phyloP scores from a whole-genome alignment of 2,888 invertebrate species.

The Macropis europaea region DNA sequence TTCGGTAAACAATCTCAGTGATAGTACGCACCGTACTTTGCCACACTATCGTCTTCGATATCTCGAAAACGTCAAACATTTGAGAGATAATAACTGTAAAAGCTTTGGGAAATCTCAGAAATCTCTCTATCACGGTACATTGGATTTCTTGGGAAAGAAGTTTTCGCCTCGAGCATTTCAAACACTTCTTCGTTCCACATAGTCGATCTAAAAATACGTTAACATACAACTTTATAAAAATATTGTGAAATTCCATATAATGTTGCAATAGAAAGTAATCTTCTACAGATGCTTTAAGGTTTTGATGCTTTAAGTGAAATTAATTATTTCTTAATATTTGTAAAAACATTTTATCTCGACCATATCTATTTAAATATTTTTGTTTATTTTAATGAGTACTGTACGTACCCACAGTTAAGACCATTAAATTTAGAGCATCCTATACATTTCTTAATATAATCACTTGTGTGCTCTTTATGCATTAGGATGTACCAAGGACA shows the following conservation, averaged over 20 bases:
- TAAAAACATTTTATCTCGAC: too few relatives aligned
- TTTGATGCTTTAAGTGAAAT: too few relatives aligned
- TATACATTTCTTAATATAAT: too few relatives aligned
- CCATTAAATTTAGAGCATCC: too few relatives aligned
- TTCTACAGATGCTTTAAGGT: too few relatives aligned
- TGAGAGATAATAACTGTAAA: slow-evolving; percentile 76
- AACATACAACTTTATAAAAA: neutral
- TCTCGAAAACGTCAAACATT: slow-evolving; percentile 72
- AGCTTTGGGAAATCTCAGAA: slow-evolving; percentile 62
- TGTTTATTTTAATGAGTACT: too few relatives aligned
- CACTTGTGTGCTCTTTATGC: too few relatives aligned
- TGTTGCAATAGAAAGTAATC: too few relatives aligned
- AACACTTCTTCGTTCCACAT: neutral
- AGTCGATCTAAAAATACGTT: slow-evolving; percentile 1
- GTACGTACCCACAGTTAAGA: too few relatives aligned
- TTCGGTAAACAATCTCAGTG: slow-evolving; percentile 71
- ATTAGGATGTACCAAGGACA: too few relatives aligned
- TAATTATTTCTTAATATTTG: too few relatives aligned
- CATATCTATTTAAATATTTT: too few relatives aligned
- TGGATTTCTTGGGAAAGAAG: slow-evolving; percentile 44
- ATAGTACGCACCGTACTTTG: slow-evolving; percentile 1
- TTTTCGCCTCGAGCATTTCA: slow-evolving; percentile 12
- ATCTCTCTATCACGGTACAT: slow-evolving; percentile 8
- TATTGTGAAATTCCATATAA: neutral
- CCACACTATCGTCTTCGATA: slow-evolving; percentile 48